These are phyloP conservation scores for Trichechus manatus DNA, from an alignment of 2,113 vertebrate genomes.

Conservation along the genomic window DNA sequence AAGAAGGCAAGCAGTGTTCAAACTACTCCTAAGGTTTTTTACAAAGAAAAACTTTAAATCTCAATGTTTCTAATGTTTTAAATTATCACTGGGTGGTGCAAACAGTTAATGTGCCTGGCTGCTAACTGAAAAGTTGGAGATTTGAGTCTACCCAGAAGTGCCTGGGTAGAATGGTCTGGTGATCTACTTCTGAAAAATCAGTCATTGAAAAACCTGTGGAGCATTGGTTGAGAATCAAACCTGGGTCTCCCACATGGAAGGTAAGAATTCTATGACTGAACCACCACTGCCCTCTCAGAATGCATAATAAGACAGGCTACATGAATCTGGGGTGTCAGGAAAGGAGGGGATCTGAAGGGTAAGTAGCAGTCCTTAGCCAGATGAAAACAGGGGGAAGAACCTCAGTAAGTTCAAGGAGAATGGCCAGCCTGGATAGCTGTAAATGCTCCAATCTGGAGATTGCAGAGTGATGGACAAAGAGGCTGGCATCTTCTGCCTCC, in stretches of 20 bases:
- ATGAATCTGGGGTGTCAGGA: neutral
- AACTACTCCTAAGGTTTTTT: neutral
- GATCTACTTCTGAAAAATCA: too few species aligned
- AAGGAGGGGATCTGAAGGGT: neutral
- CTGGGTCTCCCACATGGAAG: too few species aligned
- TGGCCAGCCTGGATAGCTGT: neutral
- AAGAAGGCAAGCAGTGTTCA: neutral
- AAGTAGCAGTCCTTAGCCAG: neutral
- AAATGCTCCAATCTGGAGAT: neutral
- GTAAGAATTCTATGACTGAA: too few species aligned
- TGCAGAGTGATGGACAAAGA: neutral
- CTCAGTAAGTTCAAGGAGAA: neutral
- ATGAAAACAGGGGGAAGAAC: neutral
- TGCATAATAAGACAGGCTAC: neutral
- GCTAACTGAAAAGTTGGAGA: too few species aligned
- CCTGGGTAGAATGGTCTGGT: too few species aligned
- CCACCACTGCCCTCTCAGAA: neutral
- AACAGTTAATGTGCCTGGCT: too few species aligned
- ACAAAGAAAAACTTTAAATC: slow-evolving; percentile 2
- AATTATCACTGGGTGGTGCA: too few species aligned
- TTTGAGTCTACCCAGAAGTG: too few species aligned
- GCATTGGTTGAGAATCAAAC: too few species aligned
- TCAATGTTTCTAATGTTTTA: neutral
- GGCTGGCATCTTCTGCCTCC: neutral
- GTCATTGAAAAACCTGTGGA: too few species aligned